A percentile compares a stretch with the other conserved stretches of the same genome.
Evolutionary conservation across 1,140 invertebrate species (phyloP).

Genomic region (Trichonephila clavipes): DNA sequence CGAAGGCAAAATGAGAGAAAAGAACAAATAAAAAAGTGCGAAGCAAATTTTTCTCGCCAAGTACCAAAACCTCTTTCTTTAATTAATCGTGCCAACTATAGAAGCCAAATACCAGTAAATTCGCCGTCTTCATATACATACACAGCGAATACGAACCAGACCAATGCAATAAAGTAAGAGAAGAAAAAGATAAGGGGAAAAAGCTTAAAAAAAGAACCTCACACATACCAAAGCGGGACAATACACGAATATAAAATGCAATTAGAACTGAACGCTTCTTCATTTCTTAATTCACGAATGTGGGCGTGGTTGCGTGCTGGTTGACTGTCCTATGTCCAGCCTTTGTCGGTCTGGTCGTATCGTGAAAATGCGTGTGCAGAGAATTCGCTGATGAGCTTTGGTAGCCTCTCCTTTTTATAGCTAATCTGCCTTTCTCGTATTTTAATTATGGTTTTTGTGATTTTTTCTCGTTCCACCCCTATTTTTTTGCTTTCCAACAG

Average conservation of each 20-base stretch:
- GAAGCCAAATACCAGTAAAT: slow-evolving; percentile 5
- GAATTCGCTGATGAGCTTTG: slow-evolving; percentile 33
- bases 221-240: slow-evolving; percentile 31
- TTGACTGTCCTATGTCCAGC: slow-evolving; percentile 18
- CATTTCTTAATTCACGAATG: slow-evolving; percentile 69
- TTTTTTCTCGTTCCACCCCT: neutral
- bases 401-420: slow-evolving; percentile 33
- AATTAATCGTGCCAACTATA: slow-evolving; percentile 44
- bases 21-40: neutral
- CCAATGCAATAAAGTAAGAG: neutral
- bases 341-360: slow-evolving; percentile 1
- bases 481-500: neutral
- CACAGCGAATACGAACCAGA: neutral
- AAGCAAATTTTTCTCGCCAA: slow-evolving; percentile 15
- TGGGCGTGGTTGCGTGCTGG: slow-evolving; percentile 33
- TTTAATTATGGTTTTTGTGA: slow-evolving; percentile 53
- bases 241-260: slow-evolving; percentile 73
- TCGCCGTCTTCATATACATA: slow-evolving; percentile 23
- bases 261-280: slow-evolving; percentile 61
- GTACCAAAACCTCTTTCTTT: slow-evolving; percentile 37
- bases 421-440: slow-evolving; percentile 48
- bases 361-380: slow-evolving; percentile 14
- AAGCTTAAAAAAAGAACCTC: neutral
- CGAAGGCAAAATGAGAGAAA: neutral
- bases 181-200: neutral